Evolutionary conservation across 37 sponge, comb jelly and placozoan genomes (phyloP), one percentile per base, ranked within the genome.

Genomic region (Tethya wilhelma): DNA sequence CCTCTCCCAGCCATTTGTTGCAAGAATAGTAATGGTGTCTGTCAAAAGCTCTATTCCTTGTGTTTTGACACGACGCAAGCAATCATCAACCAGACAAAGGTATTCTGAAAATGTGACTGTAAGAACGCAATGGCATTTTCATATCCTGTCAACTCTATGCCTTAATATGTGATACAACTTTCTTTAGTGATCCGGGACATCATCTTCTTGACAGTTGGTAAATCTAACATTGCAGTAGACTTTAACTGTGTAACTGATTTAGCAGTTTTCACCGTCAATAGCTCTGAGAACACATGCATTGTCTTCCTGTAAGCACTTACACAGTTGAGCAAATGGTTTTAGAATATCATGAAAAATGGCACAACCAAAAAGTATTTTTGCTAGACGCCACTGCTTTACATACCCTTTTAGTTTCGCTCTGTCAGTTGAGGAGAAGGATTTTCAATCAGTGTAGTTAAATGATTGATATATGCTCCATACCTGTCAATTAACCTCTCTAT

Each of bases 1-100:
- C 43, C 43, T 41, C 41, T 92, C 77, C 93, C 93, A 92, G 19
- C 88, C 93, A 69, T 92, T 55, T 33, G 93, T 92, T 31, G 85
- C 89, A 30, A 92, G 44, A 64, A 92, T 28, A 17, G 53, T 81
- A 29, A 93, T 7, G 23, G 69, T 65, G 38, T 89, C 74, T 38
- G 67, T 81, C 38, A 87, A 64, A 34, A 87, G 45, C 26, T 77
- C 83, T 25, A 34, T 74, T 14, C 12, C 66, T 78, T 90, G 80
- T 22, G 26, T 28, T 56, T 76, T 89, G 22, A 90, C 19, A 5
- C 80, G 70, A 76, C 56, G 62, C 41, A 88, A 60, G 65, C 89
- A 82, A 11, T 64, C 32, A 44, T 55, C 37, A 60, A 81, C 69
- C 57, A 77, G 17, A 30, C 76, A 72, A 33, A 82, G 43, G 56